phyloP scores from a whole-genome alignment of 2,113 vertebrate species.

The Onychostoma macrolepis region DNA sequence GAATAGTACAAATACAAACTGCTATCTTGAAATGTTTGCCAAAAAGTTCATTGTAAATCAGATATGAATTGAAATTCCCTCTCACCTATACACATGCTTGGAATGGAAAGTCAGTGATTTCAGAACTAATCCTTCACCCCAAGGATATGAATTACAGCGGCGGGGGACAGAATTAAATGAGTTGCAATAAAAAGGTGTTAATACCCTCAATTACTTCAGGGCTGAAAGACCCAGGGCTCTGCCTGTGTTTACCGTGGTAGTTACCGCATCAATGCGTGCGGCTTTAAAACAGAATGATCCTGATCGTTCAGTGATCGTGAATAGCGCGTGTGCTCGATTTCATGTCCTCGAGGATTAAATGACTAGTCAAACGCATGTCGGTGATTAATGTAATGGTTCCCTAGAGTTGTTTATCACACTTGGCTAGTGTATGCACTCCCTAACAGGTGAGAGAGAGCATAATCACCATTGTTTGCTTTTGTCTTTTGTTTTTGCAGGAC shows the following conservation, averaged over 20 bases:
- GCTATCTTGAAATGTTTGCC: not conserved
- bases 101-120: conserved; percentile 63
- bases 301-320: not conserved
- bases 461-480: conserved; percentile 48
- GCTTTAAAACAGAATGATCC: conserved; percentile 20
- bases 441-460: conserved; percentile 20
- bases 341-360: conserved; percentile 8
- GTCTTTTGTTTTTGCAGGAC: conserved; percentile 73
- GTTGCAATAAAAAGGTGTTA: conserved; percentile 69
- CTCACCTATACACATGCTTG: conserved; percentile 62
- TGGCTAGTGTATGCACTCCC: not conserved
- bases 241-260: conserved; percentile 6
- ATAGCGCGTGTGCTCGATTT: not conserved
- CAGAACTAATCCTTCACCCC: conserved; percentile 68
- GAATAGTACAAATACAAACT: not conserved
- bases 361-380: conserved; percentile 10
- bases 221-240: conserved; percentile 31
- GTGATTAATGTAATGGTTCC: conserved; percentile 35
- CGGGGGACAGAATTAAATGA: conserved; percentile 67
- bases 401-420: conserved; percentile 1
- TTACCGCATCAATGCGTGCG: conserved; percentile 5
- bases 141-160: conserved; percentile 64
- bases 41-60: conserved; percentile 44
- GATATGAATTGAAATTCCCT: conserved; percentile 64
- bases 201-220: conserved; percentile 66